A percentile compares a stretch with the other conserved stretches of the same genome.
phyloP scores from a whole-genome alignment of 2,888 invertebrate genomes.

The Yponomeuta plumbellus region DNA sequence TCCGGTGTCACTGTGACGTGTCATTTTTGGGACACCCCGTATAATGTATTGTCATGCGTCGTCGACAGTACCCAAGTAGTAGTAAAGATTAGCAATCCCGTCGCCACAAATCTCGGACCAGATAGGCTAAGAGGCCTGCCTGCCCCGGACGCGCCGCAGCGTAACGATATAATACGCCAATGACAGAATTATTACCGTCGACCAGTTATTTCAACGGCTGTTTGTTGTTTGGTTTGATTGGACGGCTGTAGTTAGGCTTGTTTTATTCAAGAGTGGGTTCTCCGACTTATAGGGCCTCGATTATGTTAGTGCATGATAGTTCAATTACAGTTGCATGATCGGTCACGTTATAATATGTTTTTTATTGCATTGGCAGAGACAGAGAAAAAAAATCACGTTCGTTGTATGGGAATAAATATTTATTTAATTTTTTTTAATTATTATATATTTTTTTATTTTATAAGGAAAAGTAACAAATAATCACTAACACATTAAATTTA shows the following conservation, averaged over 20 bases:
- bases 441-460: neutral
- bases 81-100: constrained; percentile 13
- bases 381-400: too few relatives aligned
- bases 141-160: neutral
- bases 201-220: neutral
- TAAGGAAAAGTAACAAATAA: neutral
- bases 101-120: constrained; percentile 13
- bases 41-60: neutral
- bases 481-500: too few relatives aligned
- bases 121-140: constrained; percentile 5
- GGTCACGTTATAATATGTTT: too few relatives aligned
- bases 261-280: neutral
- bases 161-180: constrained; percentile 16
- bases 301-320: too few relatives aligned
- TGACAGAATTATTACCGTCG: constrained; percentile 16
- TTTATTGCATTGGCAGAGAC: too few relatives aligned
- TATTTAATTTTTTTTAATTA: neutral
- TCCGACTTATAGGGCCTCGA: too few relatives aligned
- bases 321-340: too few relatives aligned
- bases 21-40: too few relatives aligned
- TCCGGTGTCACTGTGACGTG: too few relatives aligned
- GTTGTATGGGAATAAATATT: too few relatives aligned
- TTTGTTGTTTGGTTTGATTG: neutral
- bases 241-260: neutral
- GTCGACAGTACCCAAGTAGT: neutral